Conservation (phyloP, 2,113 vertebrate species). For the Neotoma lepida region DNA sequence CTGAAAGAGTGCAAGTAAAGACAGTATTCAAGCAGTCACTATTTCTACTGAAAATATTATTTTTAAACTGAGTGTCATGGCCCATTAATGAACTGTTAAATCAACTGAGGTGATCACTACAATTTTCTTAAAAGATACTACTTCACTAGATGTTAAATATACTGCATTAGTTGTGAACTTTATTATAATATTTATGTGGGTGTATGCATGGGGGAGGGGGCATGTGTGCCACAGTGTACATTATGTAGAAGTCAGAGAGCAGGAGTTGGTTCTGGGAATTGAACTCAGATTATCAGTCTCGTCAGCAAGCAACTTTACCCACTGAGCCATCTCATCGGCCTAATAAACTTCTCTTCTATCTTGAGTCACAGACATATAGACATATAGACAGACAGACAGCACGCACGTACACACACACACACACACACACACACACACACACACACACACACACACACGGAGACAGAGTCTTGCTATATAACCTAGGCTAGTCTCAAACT, state of each 20-base stretch:
- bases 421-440: not conserved
- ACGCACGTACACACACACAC: too few species aligned
- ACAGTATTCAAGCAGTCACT: not conserved
- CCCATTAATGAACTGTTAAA: slow-evolving; percentile 6
- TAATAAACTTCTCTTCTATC: not conserved
- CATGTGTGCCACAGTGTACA: not conserved
- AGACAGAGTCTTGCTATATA: not conserved
- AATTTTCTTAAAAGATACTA: slow-evolving; percentile 19
- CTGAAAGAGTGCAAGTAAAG: not conserved
- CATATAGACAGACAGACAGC: not conserved
- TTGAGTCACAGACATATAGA: not conserved
- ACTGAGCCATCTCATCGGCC: not conserved
- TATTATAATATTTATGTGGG: not conserved
- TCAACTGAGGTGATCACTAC: slow-evolving; percentile 30
- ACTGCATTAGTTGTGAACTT: slow-evolving; percentile 31
- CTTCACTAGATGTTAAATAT: slow-evolving; percentile 29
- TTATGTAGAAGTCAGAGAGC: not conserved
- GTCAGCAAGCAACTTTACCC: not conserved
- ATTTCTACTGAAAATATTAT: slow-evolving; percentile 32
- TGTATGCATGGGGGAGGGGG: not conserved
- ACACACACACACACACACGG: not conserved
- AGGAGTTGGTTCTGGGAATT: not conserved
- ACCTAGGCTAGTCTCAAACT: not conserved
- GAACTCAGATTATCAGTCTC: not conserved
- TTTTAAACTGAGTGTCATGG: slow-evolving; percentile 42